Percentiles rank a stretch among this genome's conserved stretches.
These are phyloP conservation scores for Dinoponera quadriceps DNA, from an alignment of 1,140 invertebrate genomes.

Conservation along the genomic window DNA sequence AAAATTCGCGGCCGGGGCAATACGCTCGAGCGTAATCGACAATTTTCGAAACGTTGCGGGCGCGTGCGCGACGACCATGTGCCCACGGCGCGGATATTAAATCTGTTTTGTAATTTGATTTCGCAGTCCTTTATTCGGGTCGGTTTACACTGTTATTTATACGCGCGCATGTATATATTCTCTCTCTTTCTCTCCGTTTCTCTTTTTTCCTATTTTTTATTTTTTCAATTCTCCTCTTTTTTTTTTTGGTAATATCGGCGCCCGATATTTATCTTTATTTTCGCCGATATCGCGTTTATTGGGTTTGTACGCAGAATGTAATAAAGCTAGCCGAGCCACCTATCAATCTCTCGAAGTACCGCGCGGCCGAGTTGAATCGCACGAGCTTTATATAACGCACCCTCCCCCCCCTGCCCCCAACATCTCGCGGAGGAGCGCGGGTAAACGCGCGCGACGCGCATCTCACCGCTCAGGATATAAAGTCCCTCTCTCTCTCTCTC, in stretches of 20 bases:
- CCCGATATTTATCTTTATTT: constrained; percentile 19
- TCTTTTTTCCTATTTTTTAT: too few species aligned
- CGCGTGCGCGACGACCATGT: neutral
- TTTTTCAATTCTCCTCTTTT: too few species aligned
- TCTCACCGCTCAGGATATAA: constrained; percentile 4
- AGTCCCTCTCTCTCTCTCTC: neutral
- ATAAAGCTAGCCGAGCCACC: constrained; percentile 37
- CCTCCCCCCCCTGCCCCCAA: neutral
- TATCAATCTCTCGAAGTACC: constrained; percentile 43
- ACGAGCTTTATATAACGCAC: constrained; percentile 15
- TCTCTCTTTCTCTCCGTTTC: too few species aligned
- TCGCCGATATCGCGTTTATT: constrained; percentile 22
- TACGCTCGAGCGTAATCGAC: neutral
- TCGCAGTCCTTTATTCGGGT: neutral
- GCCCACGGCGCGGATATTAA: neutral
- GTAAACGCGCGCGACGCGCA: constrained; percentile 1
- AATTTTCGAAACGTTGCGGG: neutral
- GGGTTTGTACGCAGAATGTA: constrained; percentile 38
- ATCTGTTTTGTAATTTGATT: constrained; percentile 24
- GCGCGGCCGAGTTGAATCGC: constrained; percentile 13
- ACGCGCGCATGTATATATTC: neutral
- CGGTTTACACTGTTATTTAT: neutral
- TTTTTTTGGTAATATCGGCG: constrained; percentile 13
- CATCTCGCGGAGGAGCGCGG: neutral
- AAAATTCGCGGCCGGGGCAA: neutral